Percentiles rank a stretch among this genome's conserved stretches.
Conservation (phyloP, 2,888 invertebrate genomes). For the Leucoma salicis region DNA sequence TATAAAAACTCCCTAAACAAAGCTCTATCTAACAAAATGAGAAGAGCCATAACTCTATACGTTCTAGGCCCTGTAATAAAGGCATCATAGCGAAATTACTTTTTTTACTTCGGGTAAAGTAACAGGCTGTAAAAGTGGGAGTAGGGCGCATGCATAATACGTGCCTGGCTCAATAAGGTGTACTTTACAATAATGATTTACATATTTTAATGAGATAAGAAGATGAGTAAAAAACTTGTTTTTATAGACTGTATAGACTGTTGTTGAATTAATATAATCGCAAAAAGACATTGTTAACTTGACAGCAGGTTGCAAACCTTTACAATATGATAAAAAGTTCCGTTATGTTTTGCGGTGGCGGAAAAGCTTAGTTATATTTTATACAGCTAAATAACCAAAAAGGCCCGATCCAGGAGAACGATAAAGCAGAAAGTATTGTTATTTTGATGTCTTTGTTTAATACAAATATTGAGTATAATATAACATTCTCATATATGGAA, state of each 20-base stretch:
- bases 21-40: slow-evolving; percentile 49
- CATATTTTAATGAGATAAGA: slow-evolving; percentile 12
- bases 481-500: too few relatives aligned
- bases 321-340: background rate
- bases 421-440: too few relatives aligned
- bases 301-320: background rate
- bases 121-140: slow-evolving; percentile 41
- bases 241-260: background rate
- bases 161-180: slow-evolving; percentile 26
- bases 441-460: too few relatives aligned
- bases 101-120: slow-evolving; percentile 50
- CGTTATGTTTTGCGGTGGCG: too few relatives aligned
- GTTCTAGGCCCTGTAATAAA: slow-evolving; percentile 51
- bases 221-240: background rate
- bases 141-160: slow-evolving; percentile 34
- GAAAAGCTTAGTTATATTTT: too few relatives aligned
- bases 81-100: slow-evolving; percentile 56
- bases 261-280: background rate
- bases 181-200: slow-evolving; percentile 23
- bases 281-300: background rate
- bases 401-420: too few relatives aligned
- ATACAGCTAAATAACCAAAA: too few relatives aligned
- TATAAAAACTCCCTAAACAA: slow-evolving; percentile 44
- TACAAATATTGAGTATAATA: too few relatives aligned
- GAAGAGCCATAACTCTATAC: slow-evolving; percentile 51